These are phyloP conservation scores for Lerista edwardsae DNA, from an alignment of 2,797 vertebrate genomes.

Conservation along the genomic window DNA sequence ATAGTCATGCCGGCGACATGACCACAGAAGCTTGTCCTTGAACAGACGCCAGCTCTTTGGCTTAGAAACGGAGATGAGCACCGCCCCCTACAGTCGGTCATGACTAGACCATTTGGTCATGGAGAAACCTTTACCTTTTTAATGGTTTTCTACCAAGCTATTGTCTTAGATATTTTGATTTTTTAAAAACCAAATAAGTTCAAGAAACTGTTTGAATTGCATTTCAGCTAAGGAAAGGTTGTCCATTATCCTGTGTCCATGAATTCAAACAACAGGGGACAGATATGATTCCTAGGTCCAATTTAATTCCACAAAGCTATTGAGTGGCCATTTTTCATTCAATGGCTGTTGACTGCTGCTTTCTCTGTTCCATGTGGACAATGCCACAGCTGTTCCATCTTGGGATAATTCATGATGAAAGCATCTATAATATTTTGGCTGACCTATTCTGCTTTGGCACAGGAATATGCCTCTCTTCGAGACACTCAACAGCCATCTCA, in stretches of 20 bases:
- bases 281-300: background rate
- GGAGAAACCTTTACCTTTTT: no score
- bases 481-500: slow-evolving; percentile 10
- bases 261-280: background rate
- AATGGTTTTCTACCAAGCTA: slow-evolving; percentile 1
- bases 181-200: background rate
- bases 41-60: no score
- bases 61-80: no score
- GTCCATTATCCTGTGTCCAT: background rate
- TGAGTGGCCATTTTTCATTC: background rate
- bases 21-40: no score
- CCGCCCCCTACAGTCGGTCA: no score
- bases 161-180: background rate
- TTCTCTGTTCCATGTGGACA: background rate
- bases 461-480: slow-evolving; percentile 36
- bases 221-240: background rate
- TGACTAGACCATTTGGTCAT: no score
- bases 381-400: background rate
- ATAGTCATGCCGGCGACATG: no score
- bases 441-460: slow-evolving; percentile 33
- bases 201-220: background rate
- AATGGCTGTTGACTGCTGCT: background rate
- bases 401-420: slow-evolving; percentile 27
- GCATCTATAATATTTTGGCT: slow-evolving; percentile 41
- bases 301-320: background rate